Evolutionary conservation across 35 echinoderm and acorn worm species (phyloP), one percentile per base, ranked within the genome.

Genomic region (Chiridota heheva): DNA sequence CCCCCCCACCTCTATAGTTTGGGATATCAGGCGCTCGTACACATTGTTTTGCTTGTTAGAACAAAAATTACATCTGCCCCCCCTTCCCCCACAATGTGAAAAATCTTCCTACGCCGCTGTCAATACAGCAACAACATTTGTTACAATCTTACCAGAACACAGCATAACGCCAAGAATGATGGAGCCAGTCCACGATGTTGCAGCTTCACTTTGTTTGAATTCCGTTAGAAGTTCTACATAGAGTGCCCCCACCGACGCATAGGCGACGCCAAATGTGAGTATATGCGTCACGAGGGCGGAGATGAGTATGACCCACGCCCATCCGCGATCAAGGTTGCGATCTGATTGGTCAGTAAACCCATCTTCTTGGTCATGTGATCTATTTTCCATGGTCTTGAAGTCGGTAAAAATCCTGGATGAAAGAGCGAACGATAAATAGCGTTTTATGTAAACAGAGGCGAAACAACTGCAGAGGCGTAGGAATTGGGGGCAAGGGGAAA

Each of bases 271-370:
- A 70, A 96, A 96, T 20, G 86, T 96, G 28, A 96, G 41, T 12
- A 96, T 90, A 36, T 96, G 92, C 15, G 92, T 96, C 35, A 96
- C 60, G 13, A 96, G 61, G 30, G 92, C 87, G 33, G 92, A 81
- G 0, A 90, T 36, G 71, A 96, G 88, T 35, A 96, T 75, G 0
- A 96, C 42, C 92, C 92, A 96, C 30, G 92, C 92, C 92, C 92
- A 96, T 38, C 92, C 86, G 60, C 70, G 49, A 49, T 96, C 92
- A 20, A 96, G 92, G 42, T 96, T 84, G 12, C 59, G 72, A 35
- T 77, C 84, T 43, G 31, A n/a, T n/a, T n/a, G n/a, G n/a, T n/a
- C n/a, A n/a, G n/a, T n/a, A n/a, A n/a, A n/a, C n/a, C n/a, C n/a
- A n/a, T n/a, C 28, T 6, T 43, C 34, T 53, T 53, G 10, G 48